Evolutionary conservation across 2,113 vertebrate genomes (phyloP).

Genomic region (Rhinoderma darwinii): DNA sequence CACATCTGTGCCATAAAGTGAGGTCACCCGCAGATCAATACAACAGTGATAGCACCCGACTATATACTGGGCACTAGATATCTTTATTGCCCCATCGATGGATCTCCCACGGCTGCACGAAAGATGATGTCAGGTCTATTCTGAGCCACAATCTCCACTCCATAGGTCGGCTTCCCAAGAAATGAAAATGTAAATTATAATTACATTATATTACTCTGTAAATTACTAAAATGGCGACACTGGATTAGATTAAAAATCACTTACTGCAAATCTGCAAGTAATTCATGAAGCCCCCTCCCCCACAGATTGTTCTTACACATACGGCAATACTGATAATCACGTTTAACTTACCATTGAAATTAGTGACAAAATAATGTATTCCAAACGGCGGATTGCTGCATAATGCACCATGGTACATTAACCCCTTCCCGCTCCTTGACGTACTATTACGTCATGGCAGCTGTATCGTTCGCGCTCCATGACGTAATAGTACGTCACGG

Average conservation of each 20-base stretch:
- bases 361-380: no score
- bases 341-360: no score
- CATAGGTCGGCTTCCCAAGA: neutral
- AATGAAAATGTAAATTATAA: neutral
- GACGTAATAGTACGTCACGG: no score
- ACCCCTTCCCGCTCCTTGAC: no score
- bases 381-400: no score
- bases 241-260: neutral
- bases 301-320: no score
- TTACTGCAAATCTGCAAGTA: neutral
- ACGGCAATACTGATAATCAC: no score
- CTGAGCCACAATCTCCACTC: neutral
- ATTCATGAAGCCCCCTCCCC: no score
- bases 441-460: no score
- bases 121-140: neutral
- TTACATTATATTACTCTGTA: slow-evolving; percentile 1
- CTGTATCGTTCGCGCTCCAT: no score
- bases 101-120: neutral
- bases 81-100: neutral
- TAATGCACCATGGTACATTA: no score
- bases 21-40: neutral
- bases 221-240: neutral
- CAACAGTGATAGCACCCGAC: neutral
- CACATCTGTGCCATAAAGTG: neutral
- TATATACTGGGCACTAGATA: neutral